Percentiles rank a stretch among this genome's conserved stretches.
Evolutionary conservation across 2,888 invertebrate species (phyloP).

Genomic region (Spilosoma lubricipeda): DNA sequence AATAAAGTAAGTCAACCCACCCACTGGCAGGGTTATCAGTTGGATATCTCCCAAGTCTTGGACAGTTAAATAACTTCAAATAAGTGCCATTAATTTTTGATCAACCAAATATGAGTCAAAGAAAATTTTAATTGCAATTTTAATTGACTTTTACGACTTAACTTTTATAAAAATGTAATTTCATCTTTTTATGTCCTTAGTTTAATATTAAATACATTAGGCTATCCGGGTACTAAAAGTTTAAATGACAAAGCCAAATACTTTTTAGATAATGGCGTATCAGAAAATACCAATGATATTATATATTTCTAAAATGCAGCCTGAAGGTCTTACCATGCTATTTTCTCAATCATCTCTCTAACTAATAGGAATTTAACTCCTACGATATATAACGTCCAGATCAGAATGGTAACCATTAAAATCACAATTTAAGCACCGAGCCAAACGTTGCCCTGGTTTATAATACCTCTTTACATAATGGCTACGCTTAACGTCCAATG

Average conservation of each 20-base stretch:
- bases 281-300: background rate
- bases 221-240: background rate
- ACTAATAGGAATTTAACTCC: constrained; percentile 26
- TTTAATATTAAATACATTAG: background rate
- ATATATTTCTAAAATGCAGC: too few relatives aligned
- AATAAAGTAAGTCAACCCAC: constrained; percentile 47
- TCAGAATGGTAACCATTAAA: constrained; percentile 36
- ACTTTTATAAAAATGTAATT: background rate
- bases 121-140: constrained; percentile 18
- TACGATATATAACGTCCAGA: constrained; percentile 30
- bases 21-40: constrained; percentile 23
- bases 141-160: background rate
- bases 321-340: constrained; percentile 3
- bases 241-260: background rate
- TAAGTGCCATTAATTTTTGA: constrained; percentile 31
- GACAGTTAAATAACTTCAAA: constrained; percentile 33
- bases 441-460: constrained; percentile 41
- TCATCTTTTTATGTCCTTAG: background rate
- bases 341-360: background rate
- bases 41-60: constrained; percentile 42
- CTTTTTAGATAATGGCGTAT: background rate
- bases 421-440: constrained; percentile 38
- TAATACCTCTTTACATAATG: constrained; percentile 44
- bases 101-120: constrained; percentile 17
- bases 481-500: constrained; percentile 42